These are phyloP conservation scores for Camelus dromedarius DNA, from an alignment of 2,113 vertebrate genomes.

Conservation along the genomic window DNA sequence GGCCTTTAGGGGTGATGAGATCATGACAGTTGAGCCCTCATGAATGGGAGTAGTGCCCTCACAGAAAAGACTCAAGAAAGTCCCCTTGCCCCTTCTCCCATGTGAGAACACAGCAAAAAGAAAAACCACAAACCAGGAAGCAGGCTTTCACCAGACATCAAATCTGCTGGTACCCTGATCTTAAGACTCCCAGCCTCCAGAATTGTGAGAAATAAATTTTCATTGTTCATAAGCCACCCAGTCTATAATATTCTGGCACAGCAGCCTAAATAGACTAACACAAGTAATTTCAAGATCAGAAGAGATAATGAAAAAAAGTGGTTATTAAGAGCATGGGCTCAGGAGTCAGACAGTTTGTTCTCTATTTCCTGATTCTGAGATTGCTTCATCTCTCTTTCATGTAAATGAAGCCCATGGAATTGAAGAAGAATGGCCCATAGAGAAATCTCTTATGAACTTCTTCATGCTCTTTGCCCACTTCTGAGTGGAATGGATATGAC, in stretches of 20 bases:
- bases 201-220: not conserved
- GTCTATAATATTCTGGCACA: not conserved
- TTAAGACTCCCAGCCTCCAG: not conserved
- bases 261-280: not conserved
- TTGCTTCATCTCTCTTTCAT: not conserved
- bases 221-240: not conserved
- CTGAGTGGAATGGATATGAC: not conserved
- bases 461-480: not conserved
- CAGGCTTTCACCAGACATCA: not conserved
- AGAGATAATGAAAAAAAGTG: not conserved
- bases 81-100: not conserved
- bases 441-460: not conserved
- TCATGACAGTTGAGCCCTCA: not conserved
- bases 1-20: not conserved
- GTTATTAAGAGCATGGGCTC: not conserved
- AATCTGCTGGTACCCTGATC: not conserved
- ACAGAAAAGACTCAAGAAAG: not conserved
- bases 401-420: not conserved
- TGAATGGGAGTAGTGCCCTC: not conserved
- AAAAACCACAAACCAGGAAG: not conserved
- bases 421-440: not conserved
- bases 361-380: slow-evolving; percentile 33
- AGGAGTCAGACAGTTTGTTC: not conserved
- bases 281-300: not conserved
- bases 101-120: not conserved